phyloP scores from a whole-genome alignment of 2,797 vertebrate species.

The Sebastes reedi region DNA sequence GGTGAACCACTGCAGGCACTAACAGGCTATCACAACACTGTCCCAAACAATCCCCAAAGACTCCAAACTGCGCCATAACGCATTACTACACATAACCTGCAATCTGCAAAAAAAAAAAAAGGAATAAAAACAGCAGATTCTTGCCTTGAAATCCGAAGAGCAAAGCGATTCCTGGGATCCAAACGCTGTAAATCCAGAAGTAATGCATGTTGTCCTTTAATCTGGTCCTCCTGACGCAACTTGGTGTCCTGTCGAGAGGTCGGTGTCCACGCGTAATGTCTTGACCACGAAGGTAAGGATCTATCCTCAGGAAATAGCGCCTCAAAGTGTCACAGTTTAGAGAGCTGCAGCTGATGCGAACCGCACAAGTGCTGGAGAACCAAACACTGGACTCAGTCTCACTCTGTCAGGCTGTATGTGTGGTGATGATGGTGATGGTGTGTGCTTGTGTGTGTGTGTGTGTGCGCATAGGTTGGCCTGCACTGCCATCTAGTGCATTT shows the following conservation, averaged over 20 bases:
- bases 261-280: conserved; percentile 10
- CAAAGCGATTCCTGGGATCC: conserved; percentile 59
- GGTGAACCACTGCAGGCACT: neutral
- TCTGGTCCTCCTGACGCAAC: conserved; percentile 35
- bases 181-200: conserved; percentile 68
- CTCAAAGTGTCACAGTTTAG: conserved; percentile 11
- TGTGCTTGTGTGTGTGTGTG: neutral
- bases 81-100: too few species aligned
- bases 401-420: neutral
- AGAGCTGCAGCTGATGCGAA: neutral
- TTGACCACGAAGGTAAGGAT: conserved; percentile 24
- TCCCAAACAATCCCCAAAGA: conserved; percentile 20
- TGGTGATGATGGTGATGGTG: neutral
- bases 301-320: conserved; percentile 7
- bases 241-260: conserved; percentile 23
- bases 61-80: neutral
- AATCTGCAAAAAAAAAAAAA: neutral
- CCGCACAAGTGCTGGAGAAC: conserved; percentile 30
- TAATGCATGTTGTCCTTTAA: conserved; percentile 52
- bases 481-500: conserved; percentile 57
- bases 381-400: conserved; percentile 7
- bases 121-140: neutral
- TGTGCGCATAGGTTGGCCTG: neutral
- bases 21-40: neutral
- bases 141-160: conserved; percentile 71